Evolutionary conservation across 2,888 invertebrate genomes (phyloP), one percentile per base, ranked within the genome.

Genomic region (Thumatha senex): DNA sequence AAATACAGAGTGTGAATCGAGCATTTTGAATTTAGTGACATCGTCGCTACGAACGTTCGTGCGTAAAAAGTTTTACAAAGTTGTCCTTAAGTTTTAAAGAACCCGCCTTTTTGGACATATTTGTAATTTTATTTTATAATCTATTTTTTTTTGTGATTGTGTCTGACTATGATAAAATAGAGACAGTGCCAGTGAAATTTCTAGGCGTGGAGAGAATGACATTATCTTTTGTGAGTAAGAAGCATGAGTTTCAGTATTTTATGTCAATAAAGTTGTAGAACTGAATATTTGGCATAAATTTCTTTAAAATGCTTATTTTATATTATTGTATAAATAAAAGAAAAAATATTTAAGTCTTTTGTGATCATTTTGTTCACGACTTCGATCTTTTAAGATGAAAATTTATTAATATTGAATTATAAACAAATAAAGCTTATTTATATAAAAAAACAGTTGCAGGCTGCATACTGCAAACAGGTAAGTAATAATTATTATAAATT

Each of bases 191-290:
- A 75, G 76, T 79, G 77, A 77, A 76, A 70, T 77, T 78, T 73
- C 56, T 64, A 77, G 77, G 74, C 68, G 82, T 76, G 86, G 79
- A 80, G 81, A 90, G 84, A 86, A 92, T 92, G 91, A 92, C 91
- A 88, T 89, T 92, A 78, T 92, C 91, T 63, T 92, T 89, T 76
- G 92, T 92, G 78, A 91, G 91, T 91, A 80, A 30, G 11, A 31
- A 7, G 7, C 9, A 31, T 8, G 8, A 10, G 7, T 31, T 31
- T 31, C 11, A 31, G 7, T 31, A 31, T 24, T 24, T 24, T 24
- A 24, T 24, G 2, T 24, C 2, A 24, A 24, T n/a, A n/a, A n/a
- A n/a, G n/a, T n/a, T n/a, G n/a, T n/a, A n/a, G n/a, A n/a, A n/a
- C n/a, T 4, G 18, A 24, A 24, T 4, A 24, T 24, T 24, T 4